A percentile compares a stretch with the other conserved stretches of the same genome.
These are phyloP conservation scores for Arion vulgaris DNA, from an alignment of 1,140 invertebrate species.

Conservation along the genomic window DNA sequence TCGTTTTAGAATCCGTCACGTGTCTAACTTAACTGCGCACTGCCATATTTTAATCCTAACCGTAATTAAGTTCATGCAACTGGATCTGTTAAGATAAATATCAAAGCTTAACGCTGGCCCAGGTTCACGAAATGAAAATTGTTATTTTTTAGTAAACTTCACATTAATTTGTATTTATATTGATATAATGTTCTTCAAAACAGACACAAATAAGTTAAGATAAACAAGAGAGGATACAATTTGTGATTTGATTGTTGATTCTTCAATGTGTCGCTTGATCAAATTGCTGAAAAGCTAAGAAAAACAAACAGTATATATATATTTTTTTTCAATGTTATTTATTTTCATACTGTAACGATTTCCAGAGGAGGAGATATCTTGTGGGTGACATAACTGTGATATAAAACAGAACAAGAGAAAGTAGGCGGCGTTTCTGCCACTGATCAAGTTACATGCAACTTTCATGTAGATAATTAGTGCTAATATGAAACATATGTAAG, in stretches of 20 bases:
- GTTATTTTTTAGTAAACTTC: not conserved
- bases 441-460: not conserved
- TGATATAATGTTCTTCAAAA: not conserved
- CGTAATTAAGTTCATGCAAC: not conserved
- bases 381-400: too few relatives aligned
- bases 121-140: not conserved
- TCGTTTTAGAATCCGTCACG: not conserved
- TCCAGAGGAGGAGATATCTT: too few relatives aligned
- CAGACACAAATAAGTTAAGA: not conserved
- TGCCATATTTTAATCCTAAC: not conserved
- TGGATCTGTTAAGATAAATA: not conserved
- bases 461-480: not conserved
- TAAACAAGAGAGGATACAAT: not conserved
- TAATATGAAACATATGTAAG: not conserved
- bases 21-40: not conserved
- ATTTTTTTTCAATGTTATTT: too few relatives aligned
- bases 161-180: slow-evolving; percentile 2
- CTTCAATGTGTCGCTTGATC: not conserved
- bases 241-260: not conserved
- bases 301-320: not conserved
- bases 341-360: too few relatives aligned
- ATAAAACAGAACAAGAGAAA: not conserved
- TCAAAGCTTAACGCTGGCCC: not conserved
- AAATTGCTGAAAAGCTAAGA: not conserved
- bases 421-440: not conserved